A percentile compares a stretch with the other conserved stretches of the same genome.
These are phyloP conservation scores for Lasioglossum morio DNA, from an alignment of 2,888 invertebrate genomes.

Conservation along the genomic window DNA sequence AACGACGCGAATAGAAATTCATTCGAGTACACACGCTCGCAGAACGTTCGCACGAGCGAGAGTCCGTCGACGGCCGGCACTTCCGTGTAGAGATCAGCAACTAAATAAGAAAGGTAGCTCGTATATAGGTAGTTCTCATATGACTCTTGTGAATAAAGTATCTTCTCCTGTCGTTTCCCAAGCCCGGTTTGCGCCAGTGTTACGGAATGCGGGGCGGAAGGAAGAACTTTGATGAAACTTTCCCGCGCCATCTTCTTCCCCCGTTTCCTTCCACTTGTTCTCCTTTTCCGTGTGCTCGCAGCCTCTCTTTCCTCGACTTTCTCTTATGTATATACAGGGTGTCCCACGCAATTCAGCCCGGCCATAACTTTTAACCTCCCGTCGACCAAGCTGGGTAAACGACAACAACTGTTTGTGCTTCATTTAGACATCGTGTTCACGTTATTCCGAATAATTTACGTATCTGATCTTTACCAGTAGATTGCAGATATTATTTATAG, in stretches of 20 bases:
- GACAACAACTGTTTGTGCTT: not conserved
- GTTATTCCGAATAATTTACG: not conserved
- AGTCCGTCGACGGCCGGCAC: not conserved
- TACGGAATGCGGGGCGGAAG: constrained; percentile 18
- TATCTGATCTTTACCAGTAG: not conserved
- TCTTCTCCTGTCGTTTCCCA: constrained; percentile 69
- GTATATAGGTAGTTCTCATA: constrained; percentile 54
- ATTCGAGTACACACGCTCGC: not conserved
- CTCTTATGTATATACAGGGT: not conserved
- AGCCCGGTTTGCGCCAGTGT: constrained; percentile 38
- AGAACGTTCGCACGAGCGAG: not conserved
- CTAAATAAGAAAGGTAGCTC: constrained; percentile 56
- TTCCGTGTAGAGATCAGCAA: constrained; percentile 30
- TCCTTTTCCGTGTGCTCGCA: not conserved
- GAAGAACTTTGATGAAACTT: constrained; percentile 62
- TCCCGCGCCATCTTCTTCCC: constrained; percentile 39
- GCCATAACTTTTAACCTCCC: not conserved
- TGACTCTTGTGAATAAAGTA: constrained; percentile 75
- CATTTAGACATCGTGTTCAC: not conserved
- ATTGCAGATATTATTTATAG: not conserved
- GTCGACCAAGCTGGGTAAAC: not conserved
- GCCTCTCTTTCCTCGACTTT: constrained; percentile 29
- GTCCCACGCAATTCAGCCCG: not conserved
- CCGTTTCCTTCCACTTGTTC: not conserved
- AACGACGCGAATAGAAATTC: not conserved